Conservation (phyloP, 2,888 invertebrate genomes). For the Drosophila setosimentum region DNA sequence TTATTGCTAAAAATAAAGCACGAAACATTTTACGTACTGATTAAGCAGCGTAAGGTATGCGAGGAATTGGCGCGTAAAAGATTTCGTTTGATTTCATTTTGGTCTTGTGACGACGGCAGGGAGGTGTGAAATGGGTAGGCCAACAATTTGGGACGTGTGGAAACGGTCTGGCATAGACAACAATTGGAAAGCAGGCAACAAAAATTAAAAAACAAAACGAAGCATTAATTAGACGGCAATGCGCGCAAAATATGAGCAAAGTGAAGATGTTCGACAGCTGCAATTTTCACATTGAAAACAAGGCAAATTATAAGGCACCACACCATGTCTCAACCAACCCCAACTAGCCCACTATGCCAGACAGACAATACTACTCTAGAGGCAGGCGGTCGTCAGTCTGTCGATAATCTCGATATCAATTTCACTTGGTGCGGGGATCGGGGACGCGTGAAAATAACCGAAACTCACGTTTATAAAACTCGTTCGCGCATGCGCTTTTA, state of each 20-base stretch:
- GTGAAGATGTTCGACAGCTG: constrained; percentile 61
- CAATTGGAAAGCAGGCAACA: constrained; percentile 69
- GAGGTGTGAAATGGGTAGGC: background rate
- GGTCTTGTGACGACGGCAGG: constrained; percentile 13
- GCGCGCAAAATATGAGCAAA: constrained; percentile 56
- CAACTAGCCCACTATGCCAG: background rate
- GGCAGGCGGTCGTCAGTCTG: background rate
- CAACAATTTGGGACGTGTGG: constrained; percentile 53
- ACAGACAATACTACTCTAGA: constrained; percentile 6
- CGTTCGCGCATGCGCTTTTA: constrained; percentile 69
- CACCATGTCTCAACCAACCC: background rate
- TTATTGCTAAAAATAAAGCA: constrained; percentile 65
- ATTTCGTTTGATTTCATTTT: constrained; percentile 67
- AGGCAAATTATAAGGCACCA: constrained; percentile 58
- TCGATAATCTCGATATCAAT: constrained; percentile 71
- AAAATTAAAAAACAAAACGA: constrained; percentile 59
- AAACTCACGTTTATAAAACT: constrained; percentile 63
- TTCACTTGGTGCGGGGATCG: constrained; percentile 52
- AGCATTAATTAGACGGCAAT: constrained; percentile 70
- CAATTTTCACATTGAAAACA: constrained; percentile 69
- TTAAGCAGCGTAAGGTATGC: constrained; percentile 73
- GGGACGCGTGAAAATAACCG: constrained; percentile 28
- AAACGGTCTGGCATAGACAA: constrained; percentile 29
- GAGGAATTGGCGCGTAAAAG: constrained; percentile 80
- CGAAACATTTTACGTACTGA: constrained; percentile 70